Conservation (phyloP, 2,797 vertebrate species). For the Steatocranus sp. region DNA sequence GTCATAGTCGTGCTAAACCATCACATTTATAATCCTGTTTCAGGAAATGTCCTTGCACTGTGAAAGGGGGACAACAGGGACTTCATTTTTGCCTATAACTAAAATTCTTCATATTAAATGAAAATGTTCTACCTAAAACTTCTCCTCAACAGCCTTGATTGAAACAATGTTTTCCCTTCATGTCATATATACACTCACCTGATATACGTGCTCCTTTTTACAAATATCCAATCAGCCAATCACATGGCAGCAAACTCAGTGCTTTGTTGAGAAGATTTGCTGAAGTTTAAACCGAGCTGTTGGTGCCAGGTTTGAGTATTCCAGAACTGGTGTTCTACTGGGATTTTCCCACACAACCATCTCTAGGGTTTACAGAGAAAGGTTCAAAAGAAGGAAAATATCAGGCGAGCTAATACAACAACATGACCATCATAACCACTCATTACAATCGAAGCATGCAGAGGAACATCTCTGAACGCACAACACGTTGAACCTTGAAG, state of each 20-base stretch:
- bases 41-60: neutral
- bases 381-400: rapidly evolving
- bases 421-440: neutral
- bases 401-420: neutral
- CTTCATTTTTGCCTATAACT: neutral
- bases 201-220: neutral
- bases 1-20: neutral
- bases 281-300: neutral
- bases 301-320: rapidly evolving
- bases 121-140: neutral
- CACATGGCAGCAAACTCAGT: rapidly evolving
- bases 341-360: neutral
- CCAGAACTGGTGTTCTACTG: neutral
- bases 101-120: neutral
- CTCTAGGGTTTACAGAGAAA: neutral
- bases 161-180: neutral
- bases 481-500: neutral
- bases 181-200: neutral
- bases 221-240: neutral
- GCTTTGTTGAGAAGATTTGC: neutral
- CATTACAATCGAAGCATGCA: rapidly evolving
- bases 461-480: neutral
- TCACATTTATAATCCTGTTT: neutral
- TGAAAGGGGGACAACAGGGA: neutral
- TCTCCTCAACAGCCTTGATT: neutral